Conservation (phyloP, 2,113 vertebrate genomes). For the Mellivora capensis region DNA sequence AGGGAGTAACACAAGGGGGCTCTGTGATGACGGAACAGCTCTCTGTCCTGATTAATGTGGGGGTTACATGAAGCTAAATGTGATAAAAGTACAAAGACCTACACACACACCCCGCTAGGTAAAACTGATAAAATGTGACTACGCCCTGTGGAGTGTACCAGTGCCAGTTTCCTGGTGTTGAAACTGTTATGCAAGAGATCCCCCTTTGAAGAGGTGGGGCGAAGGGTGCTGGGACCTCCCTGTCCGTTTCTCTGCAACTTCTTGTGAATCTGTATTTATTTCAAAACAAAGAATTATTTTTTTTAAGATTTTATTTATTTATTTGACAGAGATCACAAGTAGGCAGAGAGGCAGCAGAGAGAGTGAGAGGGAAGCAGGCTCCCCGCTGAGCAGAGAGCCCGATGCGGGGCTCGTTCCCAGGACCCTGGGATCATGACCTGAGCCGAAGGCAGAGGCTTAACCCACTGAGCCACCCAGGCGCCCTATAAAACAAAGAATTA, state of each 20-base stretch:
- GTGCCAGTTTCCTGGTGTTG: not conserved
- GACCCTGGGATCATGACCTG: too few species aligned
- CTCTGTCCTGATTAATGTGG: not conserved
- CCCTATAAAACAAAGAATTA: not conserved
- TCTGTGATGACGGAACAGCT: not conserved
- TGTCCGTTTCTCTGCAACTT: not conserved
- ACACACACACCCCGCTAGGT: rapidly evolving
- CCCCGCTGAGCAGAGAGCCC: too few species aligned
- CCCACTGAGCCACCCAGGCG: too few species aligned
- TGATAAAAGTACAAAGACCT: not conserved
- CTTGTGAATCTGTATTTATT: not conserved
- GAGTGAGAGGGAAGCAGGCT: too few species aligned
- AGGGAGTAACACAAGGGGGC: not conserved
- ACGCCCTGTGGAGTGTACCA: not conserved
- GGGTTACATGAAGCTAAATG: rapidly evolving
- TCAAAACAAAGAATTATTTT: not conserved
- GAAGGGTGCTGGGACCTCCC: not conserved
- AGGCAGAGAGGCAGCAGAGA: too few species aligned
- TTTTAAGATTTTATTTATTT: too few species aligned
- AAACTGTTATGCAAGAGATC: not conserved
- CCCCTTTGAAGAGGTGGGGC: not conserved
- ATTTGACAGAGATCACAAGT: too few species aligned
- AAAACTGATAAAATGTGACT: not conserved
- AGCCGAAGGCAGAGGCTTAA: too few species aligned
- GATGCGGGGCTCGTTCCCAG: too few species aligned